Base-by-base conservation (phyloP, 2,113 vertebrate genomes). In the Tenebrosternarchus preto region DNA sequence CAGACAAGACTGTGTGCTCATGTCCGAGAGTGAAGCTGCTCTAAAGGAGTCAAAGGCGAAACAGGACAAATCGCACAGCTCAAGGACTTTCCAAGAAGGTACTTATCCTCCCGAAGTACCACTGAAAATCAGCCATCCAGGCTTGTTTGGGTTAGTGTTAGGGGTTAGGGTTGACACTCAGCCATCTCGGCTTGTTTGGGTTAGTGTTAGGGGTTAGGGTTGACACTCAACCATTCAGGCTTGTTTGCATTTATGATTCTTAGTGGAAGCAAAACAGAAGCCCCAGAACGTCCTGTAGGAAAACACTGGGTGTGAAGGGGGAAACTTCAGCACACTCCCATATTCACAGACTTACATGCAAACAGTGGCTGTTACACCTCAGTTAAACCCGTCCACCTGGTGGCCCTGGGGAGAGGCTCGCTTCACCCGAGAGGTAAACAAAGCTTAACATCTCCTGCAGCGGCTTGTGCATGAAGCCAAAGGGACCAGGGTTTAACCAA, bases 11-110 rank as follows among this genome's bases (percentile, higher is more conserved):
- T n/a, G n/a, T n/a, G n/a, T n/a, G n/a, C n/a, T n/a, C n/a, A n/a
- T n/a, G n/a, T n/a, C n/a, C n/a, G n/a, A n/a, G 50, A 82, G 43
- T 61, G 50, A 43, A 67, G 39, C 50, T 59, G 76, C 29, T 68
- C 8, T 15, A 50, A 12, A 50, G 6, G 8, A 7, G 22, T n/a
- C 29, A 12, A 33, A 24, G 56, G 53, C 12, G 66, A 72, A 50
- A 59, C 29, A 11, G 22, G 36, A 19, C 11, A 9, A 60, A 80
- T 80, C 66, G 73, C 46, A 53, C 6, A 2, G 27, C 69, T 64
- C 57, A 66, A 25, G 4, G 4, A 4, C 71, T 61, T 76, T 15
- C 7, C 63, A 70, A 39, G 22, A 43, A 76, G 57, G 56, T 64
- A 46, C 31, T 80, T 31, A 83, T 63, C 46, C 39, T 20, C 57